Evolutionary conservation across 1,140 invertebrate species (phyloP).

Genomic region (Saccostrea echinata): DNA sequence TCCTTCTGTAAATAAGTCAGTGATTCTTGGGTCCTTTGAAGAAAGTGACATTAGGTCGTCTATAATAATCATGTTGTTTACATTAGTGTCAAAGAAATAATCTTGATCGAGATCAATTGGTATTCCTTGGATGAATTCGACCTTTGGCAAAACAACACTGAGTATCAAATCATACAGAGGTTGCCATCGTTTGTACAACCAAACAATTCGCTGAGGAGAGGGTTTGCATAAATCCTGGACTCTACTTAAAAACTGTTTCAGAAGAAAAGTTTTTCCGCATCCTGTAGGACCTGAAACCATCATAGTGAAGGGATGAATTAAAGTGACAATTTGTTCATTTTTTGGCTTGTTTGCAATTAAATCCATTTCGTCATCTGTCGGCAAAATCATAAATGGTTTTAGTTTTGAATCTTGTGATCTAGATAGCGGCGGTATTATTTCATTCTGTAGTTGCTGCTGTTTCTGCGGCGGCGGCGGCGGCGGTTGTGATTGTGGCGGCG

Average conservation of each 20-base stretch:
- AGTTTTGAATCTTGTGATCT: neutral
- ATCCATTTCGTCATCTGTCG: neutral
- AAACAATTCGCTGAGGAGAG: slow-evolving; percentile 42
- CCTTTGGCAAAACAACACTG: neutral
- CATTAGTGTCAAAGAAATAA: slow-evolving; percentile 31
- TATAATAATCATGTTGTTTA: slow-evolving; percentile 40
- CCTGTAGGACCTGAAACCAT: slow-evolving; percentile 39
- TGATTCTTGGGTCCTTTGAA: slow-evolving; percentile 47
- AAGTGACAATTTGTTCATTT: neutral
- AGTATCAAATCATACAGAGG: neutral
- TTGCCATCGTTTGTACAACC: neutral
- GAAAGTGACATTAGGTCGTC: too few species aligned
- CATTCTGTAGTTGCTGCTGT: neutral
- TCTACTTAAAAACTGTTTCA: neutral
- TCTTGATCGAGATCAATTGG: slow-evolving; percentile 42
- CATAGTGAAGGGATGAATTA: slow-evolving; percentile 44
- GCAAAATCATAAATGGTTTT: neutral
- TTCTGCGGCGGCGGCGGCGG: neutral
- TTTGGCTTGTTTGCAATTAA: neutral
- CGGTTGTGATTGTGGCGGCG: neutral
- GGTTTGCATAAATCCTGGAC: neutral
- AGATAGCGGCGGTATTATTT: neutral
- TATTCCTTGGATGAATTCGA: slow-evolving; percentile 40
- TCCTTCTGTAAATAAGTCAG: slow-evolving; percentile 50
- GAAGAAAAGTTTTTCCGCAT: slow-evolving; percentile 33